phyloP scores from a whole-genome alignment of 2,113 vertebrate genomes.

The Drymodes brunneopygia region DNA sequence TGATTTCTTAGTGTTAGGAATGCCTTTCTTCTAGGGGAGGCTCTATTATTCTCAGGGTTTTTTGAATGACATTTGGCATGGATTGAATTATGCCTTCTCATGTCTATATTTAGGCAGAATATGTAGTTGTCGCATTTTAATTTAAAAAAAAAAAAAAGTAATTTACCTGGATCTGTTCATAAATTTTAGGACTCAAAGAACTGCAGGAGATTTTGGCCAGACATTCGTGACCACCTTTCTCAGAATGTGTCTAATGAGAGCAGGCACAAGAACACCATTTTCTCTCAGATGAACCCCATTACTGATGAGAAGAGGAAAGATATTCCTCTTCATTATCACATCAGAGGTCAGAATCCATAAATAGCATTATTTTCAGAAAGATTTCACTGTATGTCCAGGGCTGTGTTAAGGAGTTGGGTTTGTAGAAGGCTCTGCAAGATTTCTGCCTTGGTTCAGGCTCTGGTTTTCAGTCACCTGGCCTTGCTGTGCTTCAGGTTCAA shows the following conservation, averaged over 20 bases:
- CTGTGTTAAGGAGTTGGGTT: not conserved
- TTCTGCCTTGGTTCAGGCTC: not conserved
- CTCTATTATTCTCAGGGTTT: not conserved
- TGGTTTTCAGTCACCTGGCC: not conserved
- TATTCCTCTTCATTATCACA: not conserved
- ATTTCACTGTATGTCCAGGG: not conserved
- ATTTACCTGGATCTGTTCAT: not conserved
- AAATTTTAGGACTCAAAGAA: not conserved
- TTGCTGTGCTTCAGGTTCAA: not conserved
- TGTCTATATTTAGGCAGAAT: not conserved
- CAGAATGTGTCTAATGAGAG: not conserved
- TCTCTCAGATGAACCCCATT: not conserved
- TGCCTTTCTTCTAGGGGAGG: not conserved
- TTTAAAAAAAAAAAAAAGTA: not conserved
- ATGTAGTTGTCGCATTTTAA: not conserved
- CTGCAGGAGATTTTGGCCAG: not conserved
- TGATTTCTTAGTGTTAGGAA: not conserved
- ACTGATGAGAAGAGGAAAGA: not conserved
- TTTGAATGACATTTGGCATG: not conserved
- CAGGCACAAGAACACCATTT: not conserved
- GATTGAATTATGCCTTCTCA: not conserved
- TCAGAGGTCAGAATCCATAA: not conserved
- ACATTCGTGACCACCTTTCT: fast-evolving
- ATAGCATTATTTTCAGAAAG: not conserved
- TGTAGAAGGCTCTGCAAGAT: not conserved